These are phyloP conservation scores for Papilio xuthus DNA, from an alignment of 1,140 invertebrate species.

Conservation along the genomic window DNA sequence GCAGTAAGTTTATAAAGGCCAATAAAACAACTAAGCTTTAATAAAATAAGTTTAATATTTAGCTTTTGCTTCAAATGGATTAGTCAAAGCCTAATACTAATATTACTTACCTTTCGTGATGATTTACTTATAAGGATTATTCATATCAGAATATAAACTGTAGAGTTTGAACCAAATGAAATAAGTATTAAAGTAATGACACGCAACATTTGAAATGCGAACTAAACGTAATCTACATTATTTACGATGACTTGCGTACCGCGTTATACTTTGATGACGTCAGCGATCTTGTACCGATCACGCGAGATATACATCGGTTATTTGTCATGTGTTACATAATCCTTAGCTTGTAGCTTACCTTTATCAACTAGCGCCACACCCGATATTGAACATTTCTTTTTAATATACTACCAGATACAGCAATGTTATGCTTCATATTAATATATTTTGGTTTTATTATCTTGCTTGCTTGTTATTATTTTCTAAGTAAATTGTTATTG, in stretches of 20 bases:
- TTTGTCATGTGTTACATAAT: constrained; percentile 13
- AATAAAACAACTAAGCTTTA: too few species aligned
- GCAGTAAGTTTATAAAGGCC: too few species aligned
- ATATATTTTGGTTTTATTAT: too few species aligned
- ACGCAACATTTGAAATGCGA: constrained; percentile 19
- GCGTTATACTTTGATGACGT: neutral
- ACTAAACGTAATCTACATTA: constrained; percentile 11
- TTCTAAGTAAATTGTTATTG: too few species aligned
- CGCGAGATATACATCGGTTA: constrained; percentile 12
- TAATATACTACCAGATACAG: neutral
- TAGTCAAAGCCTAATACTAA: neutral
- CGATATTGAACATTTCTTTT: neutral
- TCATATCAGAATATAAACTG: neutral
- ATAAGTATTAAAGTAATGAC: neutral
- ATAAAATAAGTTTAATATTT: neutral
- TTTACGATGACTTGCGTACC: constrained; percentile 24
- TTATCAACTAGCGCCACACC: neutral
- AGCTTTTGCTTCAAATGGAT: neutral
- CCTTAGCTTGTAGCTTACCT: neutral
- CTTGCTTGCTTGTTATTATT: too few species aligned
- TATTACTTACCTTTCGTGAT: neutral
- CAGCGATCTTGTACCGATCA: constrained; percentile 15
- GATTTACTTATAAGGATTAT: neutral
- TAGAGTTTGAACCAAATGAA: neutral
- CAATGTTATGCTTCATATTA: too few species aligned